Evolutionary conservation across 2,797 vertebrate genomes (phyloP), one percentile per base, ranked within the genome.

Genomic region (Enoplosus armatus): DNA sequence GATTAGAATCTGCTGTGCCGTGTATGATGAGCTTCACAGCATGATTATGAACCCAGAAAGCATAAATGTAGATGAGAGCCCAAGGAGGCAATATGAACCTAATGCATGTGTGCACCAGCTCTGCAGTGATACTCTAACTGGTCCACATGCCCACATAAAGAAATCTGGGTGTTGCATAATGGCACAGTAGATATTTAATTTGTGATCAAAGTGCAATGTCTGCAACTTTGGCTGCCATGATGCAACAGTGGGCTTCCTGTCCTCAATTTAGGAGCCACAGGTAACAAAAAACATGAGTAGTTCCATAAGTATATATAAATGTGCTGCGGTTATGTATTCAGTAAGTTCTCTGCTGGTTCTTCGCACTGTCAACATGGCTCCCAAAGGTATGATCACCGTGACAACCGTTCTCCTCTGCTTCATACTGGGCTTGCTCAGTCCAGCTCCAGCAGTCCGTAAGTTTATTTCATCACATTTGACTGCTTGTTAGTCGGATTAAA

Each of bases 231-330:
- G 24, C 16, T 68, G 45, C 37, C 20, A 74, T 89, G 77, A 81
- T 75, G 89, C 66, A 83, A 73, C 16, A 68, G 29, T 79, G 76
- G 69, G 75, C 67, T 94, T 93, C 92, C 93, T 94, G 92, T 92
- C 87, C 92, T 83, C 90, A 85, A 89, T 92, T 91, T 75, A 48
- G 45, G 29, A 80, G 72, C 85, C 83, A 80, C 87, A 85, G 24
- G 50, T 26, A 33, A 27, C 1, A 35, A 70, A 80, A 72, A 71
- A 69, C 10, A 63, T 1, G 15, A 45, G 26, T 6, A n/a, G 7
- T 1, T 22, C 4, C 8, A 24, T 16, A 41, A 24, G 68, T 83
- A 54, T 84, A 85, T 69, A 59, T 72, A 90, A 77, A 83, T 26
- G 75, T 75, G 35, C 18, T 29, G 47, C 3, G 33, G 24, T 9